Evolutionary conservation across 2,113 vertebrate genomes (phyloP), one percentile per base, ranked within the genome.

Genomic region (Engraulis encrasicolus): DNA sequence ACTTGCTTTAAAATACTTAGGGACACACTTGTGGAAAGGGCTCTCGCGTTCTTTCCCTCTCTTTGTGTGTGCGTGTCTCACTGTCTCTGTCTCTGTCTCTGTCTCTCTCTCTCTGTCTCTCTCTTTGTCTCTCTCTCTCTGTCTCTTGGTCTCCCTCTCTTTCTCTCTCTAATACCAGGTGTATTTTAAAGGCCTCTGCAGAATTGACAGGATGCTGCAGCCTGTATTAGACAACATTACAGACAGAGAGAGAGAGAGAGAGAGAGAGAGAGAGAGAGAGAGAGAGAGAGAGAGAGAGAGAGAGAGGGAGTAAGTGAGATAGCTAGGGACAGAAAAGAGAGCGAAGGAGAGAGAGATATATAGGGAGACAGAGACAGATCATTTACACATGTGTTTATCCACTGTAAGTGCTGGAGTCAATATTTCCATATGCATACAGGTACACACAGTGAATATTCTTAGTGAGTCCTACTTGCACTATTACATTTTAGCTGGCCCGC

Each of bases 381-480:
- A 81, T 87, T 82, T 82, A 86, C 80, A 87, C 79, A 88, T 38
- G 2, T n/a, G 38, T 79, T 81, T 23, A 83, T 66, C 89, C 17
- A 74, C 23, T 74, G 23, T 66, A 66, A 58, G 52, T 61, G 17
- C 15, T 74, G 66, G 66, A 17, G 84, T 83, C 78, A 83, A 34
- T 79, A 87, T 54, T 58, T 23, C 49, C 54, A 79, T 20, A 27
- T 82, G 45, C 79, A 81, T 71, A 78, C 82, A 84, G 38, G 61
- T 66, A 83, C 31, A 80, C 37, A 38, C 36, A 79, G 23, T 3
- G 34, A 45, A 45, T 45, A 45, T n/a, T n/a, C n/a, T n/a, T n/a
- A n/a, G n/a, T n/a, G n/a, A n/a, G n/a, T n/a, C n/a, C n/a, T n/a
- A n/a, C n/a, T n/a, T n/a, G n/a, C n/a, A n/a, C n/a, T n/a, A n/a